A percentile compares a stretch with the other conserved stretches of the same genome.
phyloP scores from a whole-genome alignment of 2,113 vertebrate genomes.

The Neodon shergylaensis region DNA sequence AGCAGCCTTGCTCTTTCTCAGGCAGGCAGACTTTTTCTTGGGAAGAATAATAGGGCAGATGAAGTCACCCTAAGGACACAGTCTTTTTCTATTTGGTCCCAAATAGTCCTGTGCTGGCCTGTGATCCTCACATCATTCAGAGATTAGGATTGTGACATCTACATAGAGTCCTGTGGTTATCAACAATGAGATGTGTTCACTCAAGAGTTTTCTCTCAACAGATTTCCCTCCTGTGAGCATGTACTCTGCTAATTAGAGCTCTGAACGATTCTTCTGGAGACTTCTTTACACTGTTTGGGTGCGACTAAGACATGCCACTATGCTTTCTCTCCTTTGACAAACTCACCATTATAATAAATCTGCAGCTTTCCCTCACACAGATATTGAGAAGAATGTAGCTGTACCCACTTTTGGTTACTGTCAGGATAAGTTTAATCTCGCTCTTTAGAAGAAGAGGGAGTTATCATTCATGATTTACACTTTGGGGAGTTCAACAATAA shows the following conservation, averaged over 20 bases:
- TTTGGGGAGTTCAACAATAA: background rate
- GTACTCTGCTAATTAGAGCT: background rate
- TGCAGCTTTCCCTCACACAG: background rate
- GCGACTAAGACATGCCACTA: background rate
- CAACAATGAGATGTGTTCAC: background rate
- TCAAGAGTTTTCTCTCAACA: background rate
- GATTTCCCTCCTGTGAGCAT: background rate
- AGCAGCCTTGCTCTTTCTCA: background rate
- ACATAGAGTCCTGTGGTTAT: background rate
- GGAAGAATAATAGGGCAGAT: too few relatives aligned
- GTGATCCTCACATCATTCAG: background rate
- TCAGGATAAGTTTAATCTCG: background rate
- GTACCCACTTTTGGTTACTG: background rate
- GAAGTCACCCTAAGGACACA: too few relatives aligned
- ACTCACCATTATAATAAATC: background rate
- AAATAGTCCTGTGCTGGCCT: background rate
- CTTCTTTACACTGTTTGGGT: background rate
- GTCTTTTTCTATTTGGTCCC: background rate
- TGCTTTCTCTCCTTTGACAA: background rate
- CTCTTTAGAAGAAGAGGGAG: background rate
- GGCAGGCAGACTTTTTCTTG: background rate
- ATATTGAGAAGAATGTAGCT: background rate
- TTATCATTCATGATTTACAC: background rate
- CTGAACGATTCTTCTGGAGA: background rate
- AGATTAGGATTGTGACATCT: background rate